Percentiles rank a stretch among this genome's conserved stretches.
phyloP scores from a whole-genome alignment of 2,888 invertebrate genomes.

The Apamea crenata region DNA sequence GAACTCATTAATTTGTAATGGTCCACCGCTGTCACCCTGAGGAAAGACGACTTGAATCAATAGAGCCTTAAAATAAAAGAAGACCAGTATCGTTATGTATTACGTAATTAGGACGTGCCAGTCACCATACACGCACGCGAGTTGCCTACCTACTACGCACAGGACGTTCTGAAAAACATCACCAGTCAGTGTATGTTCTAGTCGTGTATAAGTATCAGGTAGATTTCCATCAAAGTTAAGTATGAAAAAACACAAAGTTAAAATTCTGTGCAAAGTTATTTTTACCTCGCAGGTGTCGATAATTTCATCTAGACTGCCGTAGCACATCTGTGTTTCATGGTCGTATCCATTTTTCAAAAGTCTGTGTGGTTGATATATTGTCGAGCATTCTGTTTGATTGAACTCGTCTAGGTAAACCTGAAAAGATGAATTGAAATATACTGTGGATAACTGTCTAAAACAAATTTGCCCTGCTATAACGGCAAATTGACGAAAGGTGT shows the following conservation, averaged over 20 bases:
- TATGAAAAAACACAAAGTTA: neutral
- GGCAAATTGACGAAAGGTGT: too few species aligned
- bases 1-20: constrained; percentile 55
- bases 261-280: neutral
- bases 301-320: neutral
- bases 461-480: neutral
- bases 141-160: neutral
- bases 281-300: constrained; percentile 59
- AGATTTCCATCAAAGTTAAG: neutral
- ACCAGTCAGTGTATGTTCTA: neutral
- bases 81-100: neutral
- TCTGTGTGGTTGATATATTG: constrained; percentile 43
- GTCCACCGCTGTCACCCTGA: constrained; percentile 67
- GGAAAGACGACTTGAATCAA: neutral
- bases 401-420: constrained; percentile 31
- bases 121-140: neutral
- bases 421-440: neutral
- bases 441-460: neutral
- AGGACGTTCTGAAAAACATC: neutral
- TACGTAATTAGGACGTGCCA: neutral
- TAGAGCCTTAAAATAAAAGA: neutral
- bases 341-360: constrained; percentile 51
- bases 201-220: neutral
- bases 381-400: constrained; percentile 37
- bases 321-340: constrained; percentile 53